Evolutionary conservation across 2,888 invertebrate species (phyloP).

Genomic region (Neocrepidodera transversa): DNA sequence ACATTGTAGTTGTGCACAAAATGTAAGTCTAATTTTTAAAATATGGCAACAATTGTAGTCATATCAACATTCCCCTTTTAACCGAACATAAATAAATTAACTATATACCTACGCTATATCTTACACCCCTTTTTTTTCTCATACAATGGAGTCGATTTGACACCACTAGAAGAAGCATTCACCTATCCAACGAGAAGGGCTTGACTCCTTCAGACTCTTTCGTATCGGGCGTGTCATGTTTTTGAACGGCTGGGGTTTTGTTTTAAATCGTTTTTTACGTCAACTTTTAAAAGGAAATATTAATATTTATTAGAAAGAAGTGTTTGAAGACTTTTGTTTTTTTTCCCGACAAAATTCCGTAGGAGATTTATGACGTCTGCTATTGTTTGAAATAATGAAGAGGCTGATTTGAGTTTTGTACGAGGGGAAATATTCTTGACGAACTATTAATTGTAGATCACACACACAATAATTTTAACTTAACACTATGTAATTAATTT

Average conservation of each 20-base stretch:
- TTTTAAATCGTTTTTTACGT: slow-evolving; percentile 14
- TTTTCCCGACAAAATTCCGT: slow-evolving; percentile 1
- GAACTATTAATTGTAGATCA: too few species aligned
- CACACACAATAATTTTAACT: too few species aligned
- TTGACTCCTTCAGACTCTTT: slow-evolving; percentile 21
- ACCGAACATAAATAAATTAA: not conserved
- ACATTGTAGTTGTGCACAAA: too few species aligned
- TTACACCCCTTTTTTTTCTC: slow-evolving; percentile 20
- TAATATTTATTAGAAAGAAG: slow-evolving; percentile 22
- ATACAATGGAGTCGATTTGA: slow-evolving; percentile 18
- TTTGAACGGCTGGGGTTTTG: slow-evolving; percentile 23
- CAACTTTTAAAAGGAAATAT: slow-evolving; percentile 14
- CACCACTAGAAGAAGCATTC: slow-evolving; percentile 26
- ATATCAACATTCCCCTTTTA: too few species aligned
- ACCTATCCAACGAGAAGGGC: slow-evolving; percentile 26
- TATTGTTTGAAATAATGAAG: slow-evolving; percentile 2
- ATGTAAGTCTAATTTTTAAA: too few species aligned
- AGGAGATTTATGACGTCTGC: slow-evolving; percentile 10
- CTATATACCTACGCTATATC: not conserved
- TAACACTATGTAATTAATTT: too few species aligned
- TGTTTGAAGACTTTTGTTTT: slow-evolving; percentile 5
- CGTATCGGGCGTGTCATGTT: slow-evolving; percentile 28
- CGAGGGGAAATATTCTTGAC: too few species aligned
- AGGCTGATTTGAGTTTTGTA: too few species aligned
- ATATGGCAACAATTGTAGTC: too few species aligned